Conservation (phyloP, 2,113 vertebrate genomes). For the Rhadina sibilatrix region DNA sequence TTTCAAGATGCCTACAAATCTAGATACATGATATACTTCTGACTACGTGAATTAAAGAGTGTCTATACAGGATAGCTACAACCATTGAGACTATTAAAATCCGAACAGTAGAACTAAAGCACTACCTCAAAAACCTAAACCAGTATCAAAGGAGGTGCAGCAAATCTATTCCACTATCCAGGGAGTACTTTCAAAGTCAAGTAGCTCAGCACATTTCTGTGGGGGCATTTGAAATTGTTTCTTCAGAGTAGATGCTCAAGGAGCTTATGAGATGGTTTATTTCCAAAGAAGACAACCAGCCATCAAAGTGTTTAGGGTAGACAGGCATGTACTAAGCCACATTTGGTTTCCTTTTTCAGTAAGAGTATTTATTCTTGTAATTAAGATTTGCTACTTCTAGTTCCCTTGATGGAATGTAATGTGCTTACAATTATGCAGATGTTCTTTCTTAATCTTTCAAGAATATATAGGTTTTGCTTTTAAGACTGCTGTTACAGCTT, state of each 20-base stretch:
- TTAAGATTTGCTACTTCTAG: neutral
- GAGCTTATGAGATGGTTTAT: neutral
- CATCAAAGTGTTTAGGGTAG: neutral
- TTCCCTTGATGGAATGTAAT: neutral
- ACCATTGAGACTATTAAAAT: neutral
- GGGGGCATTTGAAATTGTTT: neutral
- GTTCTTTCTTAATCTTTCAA: neutral
- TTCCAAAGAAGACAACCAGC: neutral
- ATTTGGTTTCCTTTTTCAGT: neutral
- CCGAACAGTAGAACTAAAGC: neutral
- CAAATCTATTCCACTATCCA: neutral
- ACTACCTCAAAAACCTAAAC: neutral
- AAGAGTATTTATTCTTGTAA: neutral
- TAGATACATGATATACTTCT: rapidly evolving
- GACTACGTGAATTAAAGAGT: neutral
- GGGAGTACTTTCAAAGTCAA: neutral
- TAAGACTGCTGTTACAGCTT: neutral
- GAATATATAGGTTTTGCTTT: neutral
- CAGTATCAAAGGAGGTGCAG: neutral
- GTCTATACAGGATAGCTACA: neutral
- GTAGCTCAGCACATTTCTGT: neutral
- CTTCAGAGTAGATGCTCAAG: neutral
- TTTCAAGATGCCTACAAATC: neutral
- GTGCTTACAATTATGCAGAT: neutral
- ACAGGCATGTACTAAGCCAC: neutral